Evolutionary conservation across 2,888 invertebrate species (phyloP), one percentile per base, ranked within the genome.

Genomic region (Ochropleura leucogaster): DNA sequence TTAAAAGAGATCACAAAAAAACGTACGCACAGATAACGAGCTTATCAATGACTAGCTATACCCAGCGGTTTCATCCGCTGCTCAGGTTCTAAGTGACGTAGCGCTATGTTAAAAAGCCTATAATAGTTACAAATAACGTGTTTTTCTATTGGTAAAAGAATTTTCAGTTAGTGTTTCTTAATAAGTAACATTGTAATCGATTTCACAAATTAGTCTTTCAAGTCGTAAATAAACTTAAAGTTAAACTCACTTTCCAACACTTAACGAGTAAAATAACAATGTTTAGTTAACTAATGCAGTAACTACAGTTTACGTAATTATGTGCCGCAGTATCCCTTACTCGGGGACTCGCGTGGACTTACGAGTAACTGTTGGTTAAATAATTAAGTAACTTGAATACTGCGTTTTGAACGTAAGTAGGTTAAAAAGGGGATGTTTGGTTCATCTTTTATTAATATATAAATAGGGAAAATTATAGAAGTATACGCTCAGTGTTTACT

Each of bases 231-330:
- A 53, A 42, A 53, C 44, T 63, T 57, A 2, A 49, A 65, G 60
- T 79, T 60, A 46, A 69, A 62, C 55, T 68, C 18, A 60, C 64
- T 70, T 72, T 80, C 30, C 55, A 64, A 60, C 49, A 12, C 53
- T 59, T 68, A 74, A 74, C 63, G 51, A 82, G 79, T 77, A 74
- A 83, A 85, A 83, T 85, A 74, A 73, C 87, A 81, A 81, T 87
- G 83, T 83, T 79, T 68, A 83, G 64, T 46, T 71, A 64, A 81
- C 66, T 77, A 79, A 85, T 83, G 79, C 76, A 80, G 83, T 82
- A 80, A 84, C 75, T 72, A 75, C 44, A n/a, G 82, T 74, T 88
- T 85, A 82, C 80, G 82, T 85, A 82, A 80, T 79, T 49, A 59
- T 51, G 14, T 57, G 20, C 51, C n/a, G 30, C 16, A 18, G 68